These are phyloP conservation scores for Pygmarrhopalites habei DNA, from an alignment of 1,140 invertebrate genomes.

Conservation along the genomic window DNA sequence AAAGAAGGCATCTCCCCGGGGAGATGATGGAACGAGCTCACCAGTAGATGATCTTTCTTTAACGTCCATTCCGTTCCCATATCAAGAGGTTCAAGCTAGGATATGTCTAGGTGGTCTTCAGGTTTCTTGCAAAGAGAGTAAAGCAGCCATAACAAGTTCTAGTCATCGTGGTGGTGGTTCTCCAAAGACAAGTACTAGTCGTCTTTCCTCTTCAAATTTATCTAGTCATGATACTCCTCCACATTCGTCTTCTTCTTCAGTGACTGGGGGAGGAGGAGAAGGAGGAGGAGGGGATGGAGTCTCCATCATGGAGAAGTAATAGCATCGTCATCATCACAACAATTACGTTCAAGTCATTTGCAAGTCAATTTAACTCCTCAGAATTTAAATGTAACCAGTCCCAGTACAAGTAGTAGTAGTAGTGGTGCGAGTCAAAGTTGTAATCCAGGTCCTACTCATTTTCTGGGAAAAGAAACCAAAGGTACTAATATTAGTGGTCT, in stretches of 20 bases:
- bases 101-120: conserved; percentile 27
- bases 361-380: too few species aligned
- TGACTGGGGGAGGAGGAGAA: neutral
- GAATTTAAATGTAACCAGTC: too few species aligned
- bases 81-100: conserved; percentile 37
- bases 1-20: too few species aligned
- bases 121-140: conserved; percentile 8
- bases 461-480: conserved; percentile 38
- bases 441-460: too few species aligned
- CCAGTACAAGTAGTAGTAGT: too few species aligned
- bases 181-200: neutral
- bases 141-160: too few species aligned
- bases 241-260: neutral
- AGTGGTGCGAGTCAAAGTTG: too few species aligned
- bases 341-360: too few species aligned
- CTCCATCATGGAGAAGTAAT: too few species aligned
- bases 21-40: conserved; percentile 7
- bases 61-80: conserved; percentile 37
- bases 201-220: neutral
- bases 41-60: conserved; percentile 24
- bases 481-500: conserved; percentile 34
- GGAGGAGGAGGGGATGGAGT: too few species aligned
- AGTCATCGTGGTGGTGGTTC: too few species aligned
- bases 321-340: too few species aligned
- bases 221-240: neutral